Evolutionary conservation across 2,113 vertebrate genomes (phyloP).

Genomic region (Laticauda colubrina): DNA sequence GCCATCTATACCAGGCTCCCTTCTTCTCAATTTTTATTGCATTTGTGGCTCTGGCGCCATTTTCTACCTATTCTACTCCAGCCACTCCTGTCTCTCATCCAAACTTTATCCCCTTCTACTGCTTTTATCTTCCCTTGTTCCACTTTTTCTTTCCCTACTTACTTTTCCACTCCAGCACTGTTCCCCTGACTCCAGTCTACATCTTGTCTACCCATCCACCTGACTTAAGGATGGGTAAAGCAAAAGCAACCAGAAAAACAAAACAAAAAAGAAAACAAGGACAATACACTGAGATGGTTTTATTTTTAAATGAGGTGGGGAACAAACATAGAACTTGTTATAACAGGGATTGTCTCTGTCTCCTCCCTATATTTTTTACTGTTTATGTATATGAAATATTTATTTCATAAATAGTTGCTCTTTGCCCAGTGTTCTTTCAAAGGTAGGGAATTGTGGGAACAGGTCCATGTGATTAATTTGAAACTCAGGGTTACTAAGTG

Average conservation of each 20-base stretch:
- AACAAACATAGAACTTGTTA: not conserved
- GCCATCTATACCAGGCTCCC: not conserved
- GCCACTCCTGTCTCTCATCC: not conserved
- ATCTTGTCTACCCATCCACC: not conserved
- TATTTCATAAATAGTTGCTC: not conserved
- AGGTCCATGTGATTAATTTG: not conserved
- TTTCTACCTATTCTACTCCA: not conserved
- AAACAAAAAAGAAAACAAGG: not conserved
- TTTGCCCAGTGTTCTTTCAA: not conserved
- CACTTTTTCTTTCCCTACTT: not conserved
- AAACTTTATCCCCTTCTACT: not conserved
- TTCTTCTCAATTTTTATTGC: not conserved
- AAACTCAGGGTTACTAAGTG: not conserved
- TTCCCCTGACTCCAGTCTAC: not conserved
- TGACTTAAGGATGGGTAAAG: not conserved
- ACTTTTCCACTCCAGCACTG: not conserved
- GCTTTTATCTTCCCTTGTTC: not conserved
- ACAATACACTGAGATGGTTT: not conserved
- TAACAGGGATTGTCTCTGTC: not conserved
- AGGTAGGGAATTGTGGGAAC: not conserved
- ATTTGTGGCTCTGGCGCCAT: not conserved
- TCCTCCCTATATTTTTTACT: not conserved
- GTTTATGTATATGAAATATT: not conserved
- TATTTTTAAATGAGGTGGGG: not conserved
- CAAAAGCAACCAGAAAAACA: not conserved